These are phyloP conservation scores for Echinops telfairi DNA, from an alignment of 2,113 vertebrate genomes.

Conservation along the genomic window DNA sequence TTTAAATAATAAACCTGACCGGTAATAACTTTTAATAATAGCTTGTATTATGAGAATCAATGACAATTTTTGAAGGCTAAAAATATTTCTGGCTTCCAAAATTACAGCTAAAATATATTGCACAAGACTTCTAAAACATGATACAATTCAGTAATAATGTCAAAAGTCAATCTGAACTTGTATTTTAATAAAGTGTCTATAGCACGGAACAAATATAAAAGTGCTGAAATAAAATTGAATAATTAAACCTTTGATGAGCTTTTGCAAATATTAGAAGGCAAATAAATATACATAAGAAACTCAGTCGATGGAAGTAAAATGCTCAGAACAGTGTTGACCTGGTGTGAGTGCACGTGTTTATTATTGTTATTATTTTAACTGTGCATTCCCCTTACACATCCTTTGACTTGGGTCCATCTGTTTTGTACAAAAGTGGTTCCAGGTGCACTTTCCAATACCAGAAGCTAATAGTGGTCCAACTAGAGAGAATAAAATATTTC, in stretches of 20 bases:
- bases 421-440: not conserved
- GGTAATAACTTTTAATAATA: not conserved
- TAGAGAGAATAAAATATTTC: not conserved
- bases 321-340: not conserved
- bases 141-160: not conserved
- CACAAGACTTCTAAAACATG: not conserved
- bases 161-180: not conserved
- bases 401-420: not conserved
- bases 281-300: not conserved
- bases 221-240: not conserved
- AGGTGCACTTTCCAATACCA: not conserved
- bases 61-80: slow-evolving; percentile 48
- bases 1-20: not conserved
- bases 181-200: not conserved
- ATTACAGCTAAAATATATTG: slow-evolving; percentile 37
- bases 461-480: not conserved
- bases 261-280: slow-evolving; percentile 1
- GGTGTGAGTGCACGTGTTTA: not conserved
- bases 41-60: not conserved
- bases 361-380: not conserved
- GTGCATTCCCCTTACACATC: not conserved
- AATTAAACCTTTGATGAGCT: not conserved
- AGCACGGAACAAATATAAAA: not conserved
- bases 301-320: not conserved
- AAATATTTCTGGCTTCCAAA: not conserved